Evolutionary conservation across 92 coral and sea anemone genomes (phyloP), one percentile per base, ranked within the genome.

Genomic region (Micromussa lordhowensis): DNA sequence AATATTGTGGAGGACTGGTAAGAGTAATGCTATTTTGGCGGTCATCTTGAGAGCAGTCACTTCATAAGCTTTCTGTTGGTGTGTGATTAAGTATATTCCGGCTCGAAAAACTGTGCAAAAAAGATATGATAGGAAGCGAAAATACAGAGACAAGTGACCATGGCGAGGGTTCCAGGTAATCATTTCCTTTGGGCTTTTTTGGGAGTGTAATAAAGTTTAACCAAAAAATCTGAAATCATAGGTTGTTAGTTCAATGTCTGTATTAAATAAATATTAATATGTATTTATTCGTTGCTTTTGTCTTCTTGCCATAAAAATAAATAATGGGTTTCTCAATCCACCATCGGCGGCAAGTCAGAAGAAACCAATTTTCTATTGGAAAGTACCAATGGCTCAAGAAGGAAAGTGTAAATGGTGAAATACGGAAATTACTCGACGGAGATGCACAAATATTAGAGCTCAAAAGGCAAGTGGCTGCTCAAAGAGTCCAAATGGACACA

Each of bases 241-340:
- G n/a, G n/a, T n/a, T n/a, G n/a, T n/a, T n/a, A n/a, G n/a, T n/a
- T n/a, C n/a, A n/a, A n/a, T n/a, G n/a, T n/a, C n/a, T n/a, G n/a
- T n/a, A n/a, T n/a, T n/a, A n/a, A n/a, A n/a, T n/a, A n/a, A n/a
- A n/a, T n/a, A n/a, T n/a, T n/a, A n/a, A n/a, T 80, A 58, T 80
- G 83, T 34, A 80, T 80, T 57, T 57, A 59, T 57, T 80, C 30
- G 83, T 80, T 28, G 71, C 83, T 80, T 80, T 57, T 58, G 83
- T 77, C 81, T 49, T 77, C 81, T 51, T 64, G 24, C 29, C 19
- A 17, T 63, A 77, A 77, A 77, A 77, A 77, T 77, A 77, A 77
- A 77, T 21, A 35, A 51, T 77, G 81, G 81, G 30, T 29, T 80
- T 80, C 57, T 80, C 83, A 58, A 54, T 59, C 83, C 83, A 80